A percentile compares a stretch with the other conserved stretches of the same genome.
Evolutionary conservation across 2,113 vertebrate species (phyloP).

Genomic region (Oreocharis arfaki): DNA sequence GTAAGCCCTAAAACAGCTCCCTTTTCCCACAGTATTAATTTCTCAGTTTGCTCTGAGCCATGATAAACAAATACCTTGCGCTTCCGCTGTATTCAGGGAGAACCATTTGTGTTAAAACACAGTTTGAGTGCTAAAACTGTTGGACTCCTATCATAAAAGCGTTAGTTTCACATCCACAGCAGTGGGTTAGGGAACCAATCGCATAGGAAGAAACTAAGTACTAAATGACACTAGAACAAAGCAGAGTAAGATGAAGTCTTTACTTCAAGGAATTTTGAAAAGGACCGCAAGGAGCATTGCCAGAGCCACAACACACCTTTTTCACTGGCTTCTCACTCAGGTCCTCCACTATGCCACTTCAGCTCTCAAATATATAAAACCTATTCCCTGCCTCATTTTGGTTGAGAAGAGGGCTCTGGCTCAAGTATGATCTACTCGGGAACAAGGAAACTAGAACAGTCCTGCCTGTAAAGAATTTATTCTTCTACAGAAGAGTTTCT

Average conservation of each 20-base stretch:
- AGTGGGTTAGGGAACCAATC: constrained; percentile 8
- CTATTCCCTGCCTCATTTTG: not conserved
- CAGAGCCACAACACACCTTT: not conserved
- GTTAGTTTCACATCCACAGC: not conserved
- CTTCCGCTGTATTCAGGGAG: not conserved
- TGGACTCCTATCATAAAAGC: constrained; percentile 34
- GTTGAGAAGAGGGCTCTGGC: not conserved
- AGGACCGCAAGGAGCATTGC: not conserved
- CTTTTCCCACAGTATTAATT: not conserved
- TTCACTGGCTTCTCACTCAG: not conserved
- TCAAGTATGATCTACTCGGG: fast-evolving
- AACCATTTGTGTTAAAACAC: constrained; percentile 2
- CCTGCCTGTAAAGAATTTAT: not conserved
- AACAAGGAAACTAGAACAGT: not conserved
- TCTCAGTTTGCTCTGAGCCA: not conserved
- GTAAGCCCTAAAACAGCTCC: not conserved
- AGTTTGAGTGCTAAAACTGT: constrained; percentile 12
- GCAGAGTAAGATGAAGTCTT: not conserved
- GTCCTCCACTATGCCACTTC: not conserved
- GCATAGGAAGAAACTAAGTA: constrained; percentile 28
- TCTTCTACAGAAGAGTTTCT: not conserved
- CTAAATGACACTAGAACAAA: constrained; percentile 34
- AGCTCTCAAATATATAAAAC: not conserved
- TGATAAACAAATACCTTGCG: not conserved
- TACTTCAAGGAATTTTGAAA: not conserved